Base-by-base conservation (phyloP, 2,888 invertebrate species). In the Pardosa pseudoannulata region DNA sequence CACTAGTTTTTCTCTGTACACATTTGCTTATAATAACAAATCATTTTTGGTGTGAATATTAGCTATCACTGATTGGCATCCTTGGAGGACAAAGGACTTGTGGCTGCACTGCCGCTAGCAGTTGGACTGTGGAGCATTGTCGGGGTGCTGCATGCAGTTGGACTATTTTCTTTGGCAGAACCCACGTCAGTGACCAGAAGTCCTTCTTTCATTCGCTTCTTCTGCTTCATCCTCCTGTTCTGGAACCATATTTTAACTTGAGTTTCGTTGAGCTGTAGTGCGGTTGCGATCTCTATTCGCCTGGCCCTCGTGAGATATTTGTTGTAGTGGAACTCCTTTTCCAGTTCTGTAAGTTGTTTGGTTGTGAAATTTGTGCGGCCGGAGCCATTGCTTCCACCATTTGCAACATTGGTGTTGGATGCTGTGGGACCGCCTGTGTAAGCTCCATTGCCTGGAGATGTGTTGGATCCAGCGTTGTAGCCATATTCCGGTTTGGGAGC, bases 271-370 rank as follows among this genome's bases (percentile, higher is more conserved):
- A 99, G 94, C 91, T 98, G 97, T 79, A 99, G 93, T 1, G 98
- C 96, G 1, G 97, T 96, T 0, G 99, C 99, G 89, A 99, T 99
- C 93, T 99, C 99, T 91, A 99, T 98, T 90, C 99, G 94, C 89
- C 99, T 93, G 50, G 98, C 98, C 90, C 99, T 93, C 50, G 99
- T 99, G 91, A 99, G 94, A 93, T 99, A 99, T 93, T 98, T 98
- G 93, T 98, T 98, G 93, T 98, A 99, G 92, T 99, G 99, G 93
- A 99, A 99, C 92, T 99, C 99, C 91, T 99, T 99, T 92, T 99
- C 99, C 89, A 99, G 94, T 92, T 99, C 99, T 1, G 99, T 99
- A 89, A 99, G 94, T 92, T 99, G 99, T 92, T 99, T 99, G 93
- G 99, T 99, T 89, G 98, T 98, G 93, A 99, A 99, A 93, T 99